Base-by-base conservation (phyloP, 2,888 invertebrate genomes). In the Drosophila mercatorum region DNA sequence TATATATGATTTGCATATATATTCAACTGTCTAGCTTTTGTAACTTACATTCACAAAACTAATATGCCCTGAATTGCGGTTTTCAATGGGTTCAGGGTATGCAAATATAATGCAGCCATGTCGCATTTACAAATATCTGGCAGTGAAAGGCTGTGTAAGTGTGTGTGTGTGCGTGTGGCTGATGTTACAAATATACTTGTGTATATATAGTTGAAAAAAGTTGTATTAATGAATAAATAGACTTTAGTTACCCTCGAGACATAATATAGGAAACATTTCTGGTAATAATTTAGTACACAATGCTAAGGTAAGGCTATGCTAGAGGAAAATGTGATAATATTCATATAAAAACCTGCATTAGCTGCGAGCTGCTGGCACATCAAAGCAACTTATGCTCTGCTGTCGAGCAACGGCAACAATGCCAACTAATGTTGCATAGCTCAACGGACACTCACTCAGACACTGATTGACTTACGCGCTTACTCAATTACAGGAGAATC, bases 181-280 rank as follows among this genome's bases (percentile, higher is more conserved):
- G 61, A 14, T 22, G 57, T 8, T n/a, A 36, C 4, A 49, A 22
- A 28, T 10, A 60, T 46, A 60, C 17, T 17, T 40, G 40, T 8
- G 4, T 43, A 17, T 14, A 46, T 61, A 11, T 53, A 40, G 47
- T 43, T 44, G 55, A 62, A 80, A 81, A 76, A 66, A 71, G 72
- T 60, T 73, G 73, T 55, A 52, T 70, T 56, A 73, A 61, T 69
- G 66, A 74, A 70, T 80, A 70, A 74, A 76, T 77, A 72, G 55
- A 68, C 68, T 70, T 69, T 52, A 60, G 28, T 55, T 41, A n/a
- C 28, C n/a, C n/a, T 26, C 28, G 3, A 38, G 38, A 11, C 51
- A 17, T 10, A 8, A 7, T 2, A 36, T 12, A 12, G 3, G 10
- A 1, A 11, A 10, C 26, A n/a, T 28, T 40, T n/a, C 10, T 1